These are phyloP conservation scores for Pachyuromys duprasi DNA, from an alignment of 2,797 vertebrate genomes.

Conservation along the genomic window DNA sequence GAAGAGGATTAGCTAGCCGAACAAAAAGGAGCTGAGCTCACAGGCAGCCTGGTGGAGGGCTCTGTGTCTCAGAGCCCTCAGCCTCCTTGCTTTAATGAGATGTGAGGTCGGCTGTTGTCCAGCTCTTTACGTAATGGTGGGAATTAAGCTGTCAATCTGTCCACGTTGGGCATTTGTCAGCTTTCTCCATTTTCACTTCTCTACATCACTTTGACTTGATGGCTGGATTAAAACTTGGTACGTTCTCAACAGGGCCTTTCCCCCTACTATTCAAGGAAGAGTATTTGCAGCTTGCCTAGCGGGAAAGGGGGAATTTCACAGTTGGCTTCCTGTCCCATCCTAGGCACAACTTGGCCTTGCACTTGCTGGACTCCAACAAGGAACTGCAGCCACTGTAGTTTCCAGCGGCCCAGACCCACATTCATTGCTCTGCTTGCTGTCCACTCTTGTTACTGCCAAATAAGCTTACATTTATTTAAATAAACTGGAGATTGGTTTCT, in stretches of 20 bases:
- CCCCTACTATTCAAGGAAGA: background rate
- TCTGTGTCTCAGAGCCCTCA: background rate
- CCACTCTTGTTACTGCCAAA: background rate
- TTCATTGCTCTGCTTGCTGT: background rate
- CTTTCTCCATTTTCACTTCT: background rate
- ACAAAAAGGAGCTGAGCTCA: background rate
- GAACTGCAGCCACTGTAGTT: background rate
- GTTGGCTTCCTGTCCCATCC: background rate
- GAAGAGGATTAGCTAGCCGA: background rate
- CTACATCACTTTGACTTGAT: background rate
- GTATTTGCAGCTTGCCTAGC: background rate
- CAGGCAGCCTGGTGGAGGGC: too few relatives aligned
- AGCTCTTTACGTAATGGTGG: background rate
- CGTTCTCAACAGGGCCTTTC: background rate
- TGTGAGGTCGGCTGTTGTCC: background rate
- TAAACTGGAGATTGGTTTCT: constrained; percentile 8
- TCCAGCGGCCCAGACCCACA: background rate
- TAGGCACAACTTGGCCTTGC: background rate
- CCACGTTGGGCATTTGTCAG: background rate
- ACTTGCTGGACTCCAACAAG: background rate
- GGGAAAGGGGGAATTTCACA: background rate
- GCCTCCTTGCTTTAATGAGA: background rate
- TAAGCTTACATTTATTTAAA: background rate
- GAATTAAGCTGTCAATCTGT: background rate
- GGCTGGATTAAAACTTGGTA: background rate